Percentiles rank a stretch among this genome's conserved stretches.
Evolutionary conservation across 92 coral and sea anemone genomes (phyloP).

Genomic region (Virgularia gustaviana): DNA sequence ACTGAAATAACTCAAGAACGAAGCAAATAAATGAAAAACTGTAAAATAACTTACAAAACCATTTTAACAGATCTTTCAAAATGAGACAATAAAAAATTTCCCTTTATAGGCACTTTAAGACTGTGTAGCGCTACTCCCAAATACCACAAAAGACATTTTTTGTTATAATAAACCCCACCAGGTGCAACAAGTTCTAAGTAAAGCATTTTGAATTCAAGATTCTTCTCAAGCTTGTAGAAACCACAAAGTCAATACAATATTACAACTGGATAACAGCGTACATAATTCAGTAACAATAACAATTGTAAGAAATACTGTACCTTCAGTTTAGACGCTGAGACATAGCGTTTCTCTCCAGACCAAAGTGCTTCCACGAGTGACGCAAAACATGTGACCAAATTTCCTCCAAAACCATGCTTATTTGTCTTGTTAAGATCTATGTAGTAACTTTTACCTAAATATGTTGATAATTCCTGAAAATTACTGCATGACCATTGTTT

Average conservation of each 20-base stretch:
- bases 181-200: not conserved
- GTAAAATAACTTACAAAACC: no score
- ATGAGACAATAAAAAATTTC: no score
- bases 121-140: no score
- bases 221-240: no score
- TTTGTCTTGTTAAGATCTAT: constrained; percentile 72
- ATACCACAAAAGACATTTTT: no score
- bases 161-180: not conserved
- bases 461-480: no score
- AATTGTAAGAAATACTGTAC: constrained; percentile 18
- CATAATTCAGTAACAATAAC: not conserved
- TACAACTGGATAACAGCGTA: not conserved
- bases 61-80: no score
- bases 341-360: constrained; percentile 76
- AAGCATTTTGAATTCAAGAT: not conserved
- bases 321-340: constrained; percentile 82
- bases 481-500: no score
- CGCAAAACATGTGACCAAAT: constrained; percentile 67
- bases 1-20: no score
- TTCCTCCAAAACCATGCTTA: constrained; percentile 77
- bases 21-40: no score
- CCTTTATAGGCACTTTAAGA: no score
- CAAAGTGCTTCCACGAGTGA: constrained; percentile 69
- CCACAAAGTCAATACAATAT: no score
- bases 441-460: constrained; percentile 53